Conservation (phyloP, 2,888 invertebrate species). For the Xanthia togata region DNA sequence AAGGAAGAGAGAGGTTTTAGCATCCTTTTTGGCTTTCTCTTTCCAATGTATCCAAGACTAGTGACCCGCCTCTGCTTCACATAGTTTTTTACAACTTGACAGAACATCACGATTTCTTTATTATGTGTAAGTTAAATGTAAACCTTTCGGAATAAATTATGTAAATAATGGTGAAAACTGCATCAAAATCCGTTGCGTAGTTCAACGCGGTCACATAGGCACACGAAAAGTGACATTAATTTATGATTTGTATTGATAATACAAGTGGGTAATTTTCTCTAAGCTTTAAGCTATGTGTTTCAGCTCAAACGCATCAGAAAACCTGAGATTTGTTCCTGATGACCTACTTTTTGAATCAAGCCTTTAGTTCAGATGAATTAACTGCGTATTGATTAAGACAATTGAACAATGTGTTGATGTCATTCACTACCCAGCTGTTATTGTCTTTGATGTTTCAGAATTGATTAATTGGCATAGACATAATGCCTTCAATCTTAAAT, state of each 20-base stretch:
- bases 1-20: not conserved
- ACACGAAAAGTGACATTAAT: not conserved
- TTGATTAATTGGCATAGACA: constrained; percentile 9
- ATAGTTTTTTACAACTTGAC: not conserved
- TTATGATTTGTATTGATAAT: not conserved
- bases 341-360: not conserved
- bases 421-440: not conserved
- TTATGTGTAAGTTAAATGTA: too few relatives aligned
- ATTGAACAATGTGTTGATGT: constrained; percentile 23
- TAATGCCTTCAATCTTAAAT: constrained; percentile 4
- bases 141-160: too few relatives aligned
- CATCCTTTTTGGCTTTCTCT: not conserved
- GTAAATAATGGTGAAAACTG: too few relatives aligned
- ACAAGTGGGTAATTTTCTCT: not conserved
- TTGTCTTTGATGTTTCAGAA: constrained; percentile 29
- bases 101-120: not conserved
- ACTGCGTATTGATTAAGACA: not conserved
- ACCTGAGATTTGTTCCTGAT: not conserved
- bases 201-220: not conserved
- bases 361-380: not conserved
- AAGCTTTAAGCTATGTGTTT: not conserved
- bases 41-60: too few relatives aligned
- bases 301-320: not conserved
- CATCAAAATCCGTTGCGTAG: not conserved
- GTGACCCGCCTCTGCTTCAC: not conserved